Evolutionary conservation across 23 tunicate species (phyloP).

Genomic region (Halocynthia roretzi): DNA sequence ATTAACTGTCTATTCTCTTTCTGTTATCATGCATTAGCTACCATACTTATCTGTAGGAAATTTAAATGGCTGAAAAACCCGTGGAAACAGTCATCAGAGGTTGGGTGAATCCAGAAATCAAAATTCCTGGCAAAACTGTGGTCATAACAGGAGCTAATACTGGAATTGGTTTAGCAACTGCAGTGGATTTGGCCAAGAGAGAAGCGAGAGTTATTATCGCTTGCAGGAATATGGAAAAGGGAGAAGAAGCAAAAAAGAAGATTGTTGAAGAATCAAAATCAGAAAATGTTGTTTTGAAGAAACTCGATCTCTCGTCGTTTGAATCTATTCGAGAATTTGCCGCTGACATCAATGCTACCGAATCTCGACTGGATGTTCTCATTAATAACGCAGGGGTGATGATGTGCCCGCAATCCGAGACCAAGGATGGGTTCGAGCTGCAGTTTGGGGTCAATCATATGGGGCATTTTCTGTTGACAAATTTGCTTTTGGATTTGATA

Average conservation of each 20-base stretch:
- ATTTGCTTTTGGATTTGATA: slow-evolving; percentile 30
- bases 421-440: slow-evolving; percentile 40
- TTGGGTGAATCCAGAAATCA: slow-evolving; percentile 16
- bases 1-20: too few relatives aligned
- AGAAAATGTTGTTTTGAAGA: slow-evolving; percentile 31
- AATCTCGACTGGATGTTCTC: slow-evolving; percentile 60
- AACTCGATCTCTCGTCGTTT: slow-evolving; percentile 67
- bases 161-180: slow-evolving; percentile 27
- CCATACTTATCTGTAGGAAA: too few relatives aligned
- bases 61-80: neutral
- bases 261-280: slow-evolving; percentile 21
- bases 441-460: slow-evolving; percentile 46
- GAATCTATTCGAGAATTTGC: slow-evolving; percentile 63
- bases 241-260: slow-evolving; percentile 30
- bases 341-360: slow-evolving; percentile 44
- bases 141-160: slow-evolving; percentile 21
- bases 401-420: slow-evolving; percentile 27
- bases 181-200: slow-evolving; percentile 20
- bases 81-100: slow-evolving; percentile 11
- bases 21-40: too few relatives aligned
- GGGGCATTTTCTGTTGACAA: slow-evolving; percentile 37
- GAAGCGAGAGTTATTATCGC: slow-evolving; percentile 26
- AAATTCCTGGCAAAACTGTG: slow-evolving; percentile 14
- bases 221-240: slow-evolving; percentile 18
- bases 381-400: slow-evolving; percentile 78